Evolutionary conservation across 2,113 vertebrate genomes (phyloP).

Genomic region (Ptilorrhoa leucosticta): DNA sequence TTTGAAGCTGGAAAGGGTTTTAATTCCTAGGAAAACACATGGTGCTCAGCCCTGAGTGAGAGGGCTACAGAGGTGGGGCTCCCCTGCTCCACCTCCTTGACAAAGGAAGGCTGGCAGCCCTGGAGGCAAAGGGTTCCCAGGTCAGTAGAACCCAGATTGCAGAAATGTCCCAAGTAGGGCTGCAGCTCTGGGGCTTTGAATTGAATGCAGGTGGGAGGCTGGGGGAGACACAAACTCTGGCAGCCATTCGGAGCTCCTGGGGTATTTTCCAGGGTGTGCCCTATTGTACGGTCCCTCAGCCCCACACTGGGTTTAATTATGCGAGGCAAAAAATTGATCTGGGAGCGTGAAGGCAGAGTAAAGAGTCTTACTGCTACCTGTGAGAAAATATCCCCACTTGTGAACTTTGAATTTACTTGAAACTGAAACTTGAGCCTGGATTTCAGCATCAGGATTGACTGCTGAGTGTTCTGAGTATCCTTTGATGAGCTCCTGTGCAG

Average conservation of each 20-base stretch:
- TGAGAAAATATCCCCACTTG: constrained; percentile 34
- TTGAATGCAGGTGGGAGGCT: background rate
- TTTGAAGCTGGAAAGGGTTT: background rate
- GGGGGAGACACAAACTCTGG: background rate
- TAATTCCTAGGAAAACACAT: background rate
- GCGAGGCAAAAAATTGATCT: background rate
- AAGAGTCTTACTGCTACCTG: constrained; percentile 38
- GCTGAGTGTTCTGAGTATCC: constrained; percentile 1
- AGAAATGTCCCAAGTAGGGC: background rate
- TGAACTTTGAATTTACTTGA: constrained; percentile 29
- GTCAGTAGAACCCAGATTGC: background rate
- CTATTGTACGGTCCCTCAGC: background rate
- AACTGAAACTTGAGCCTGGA: constrained; percentile 41
- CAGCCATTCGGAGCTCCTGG: background rate
- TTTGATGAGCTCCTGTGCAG: constrained; percentile 21
- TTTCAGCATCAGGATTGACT: constrained; percentile 25
- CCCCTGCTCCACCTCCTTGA: rapidly evolving
- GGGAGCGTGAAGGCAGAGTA: background rate
- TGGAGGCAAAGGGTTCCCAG: background rate
- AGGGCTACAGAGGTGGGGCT: rapidly evolving
- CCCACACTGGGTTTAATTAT: constrained; percentile 7
- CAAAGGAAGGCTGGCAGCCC: background rate
- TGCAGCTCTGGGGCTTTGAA: background rate
- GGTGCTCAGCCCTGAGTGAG: background rate
- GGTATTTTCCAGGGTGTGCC: background rate